Evolutionary conservation across 2,888 invertebrate species (phyloP), one percentile per base, ranked within the genome.

Genomic region (Agriotes lineatus): DNA sequence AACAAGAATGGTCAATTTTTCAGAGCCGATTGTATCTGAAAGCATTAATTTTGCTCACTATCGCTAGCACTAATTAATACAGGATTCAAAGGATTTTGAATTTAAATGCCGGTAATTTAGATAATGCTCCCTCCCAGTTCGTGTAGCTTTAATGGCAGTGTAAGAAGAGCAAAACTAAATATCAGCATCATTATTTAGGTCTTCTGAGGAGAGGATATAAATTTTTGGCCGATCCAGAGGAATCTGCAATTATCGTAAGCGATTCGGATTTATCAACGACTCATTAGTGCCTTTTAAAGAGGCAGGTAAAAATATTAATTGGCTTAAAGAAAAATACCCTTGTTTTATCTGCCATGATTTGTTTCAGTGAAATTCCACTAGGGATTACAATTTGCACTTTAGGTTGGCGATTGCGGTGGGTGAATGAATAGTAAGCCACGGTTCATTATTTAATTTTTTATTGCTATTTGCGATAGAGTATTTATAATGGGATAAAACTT

Each of bases 371-470:
- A 50, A 20, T 50, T n/a, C 50, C n/a, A 12, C 9, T 19, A 5
- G 25, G 33, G 52, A 52, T 52, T 52, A 33, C 52, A 33, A 52
- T 33, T 52, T 52, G 52, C 33, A 33, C 33, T 52, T 33, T 52
- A 33, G 33, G 18, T 33, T 2, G 14, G 7, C 30, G 50, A 19
- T 1, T 16, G 2, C 18, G 30, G 10, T 20, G 14, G 20, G 14
- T 45, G 30, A 52, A 33, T 25, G 19, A n/a, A n/a, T n/a, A n/a
- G 9, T n/a, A 45, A 45, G 22, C n/a, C 22, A 22, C 48, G 22
- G 22, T 10, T 48, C 7, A 19, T 48, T 48, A 22, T 7, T 4
- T 48, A 7, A 22, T n/a, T 48, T 48, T 9, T 2, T 12, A 1
- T 48, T 48, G 9, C 16, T 42, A 18, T 18, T 16, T 42, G 18